phyloP scores from a whole-genome alignment of 2,888 invertebrate genomes.

The Hydraecia micacea region DNA sequence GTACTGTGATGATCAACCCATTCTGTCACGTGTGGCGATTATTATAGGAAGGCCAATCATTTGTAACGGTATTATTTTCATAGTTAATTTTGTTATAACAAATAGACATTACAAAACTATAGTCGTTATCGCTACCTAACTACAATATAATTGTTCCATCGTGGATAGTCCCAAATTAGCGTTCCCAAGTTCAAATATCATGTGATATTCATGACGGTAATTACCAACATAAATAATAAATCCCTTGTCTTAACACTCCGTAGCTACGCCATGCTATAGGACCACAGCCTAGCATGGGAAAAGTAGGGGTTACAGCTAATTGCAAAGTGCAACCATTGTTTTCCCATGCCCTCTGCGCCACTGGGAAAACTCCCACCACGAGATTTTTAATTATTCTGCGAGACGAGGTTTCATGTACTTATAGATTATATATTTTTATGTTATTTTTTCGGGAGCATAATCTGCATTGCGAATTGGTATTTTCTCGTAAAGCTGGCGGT shows the following conservation, averaged over 20 bases:
- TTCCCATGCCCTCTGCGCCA: conserved; percentile 73
- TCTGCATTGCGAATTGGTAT: background rate
- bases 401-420: conserved; percentile 63
- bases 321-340: conserved; percentile 85
- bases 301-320: conserved; percentile 80
- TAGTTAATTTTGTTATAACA: background rate
- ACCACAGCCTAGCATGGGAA: conserved; percentile 46
- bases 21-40: background rate
- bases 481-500: background rate
- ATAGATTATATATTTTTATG: conserved; percentile 19
- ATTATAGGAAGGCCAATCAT: background rate
- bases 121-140: background rate
- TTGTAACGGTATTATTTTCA: background rate
- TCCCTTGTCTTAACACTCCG: conserved; percentile 37
- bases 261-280: conserved; percentile 10
- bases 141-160: background rate
- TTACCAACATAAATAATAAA: conserved; percentile 41
- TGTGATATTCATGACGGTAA: conserved; percentile 19
- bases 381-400: conserved; percentile 76
- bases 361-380: conserved; percentile 67
- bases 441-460: conserved; percentile 9
- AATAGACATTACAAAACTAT: background rate
- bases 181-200: conserved; percentile 9
- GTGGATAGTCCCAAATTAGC: conserved; percentile 9
- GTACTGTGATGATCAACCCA: background rate